Percentiles rank a stretch among this genome's conserved stretches.
phyloP scores from a whole-genome alignment of 2,888 invertebrate genomes.

The Neoitamus cyanurus region DNA sequence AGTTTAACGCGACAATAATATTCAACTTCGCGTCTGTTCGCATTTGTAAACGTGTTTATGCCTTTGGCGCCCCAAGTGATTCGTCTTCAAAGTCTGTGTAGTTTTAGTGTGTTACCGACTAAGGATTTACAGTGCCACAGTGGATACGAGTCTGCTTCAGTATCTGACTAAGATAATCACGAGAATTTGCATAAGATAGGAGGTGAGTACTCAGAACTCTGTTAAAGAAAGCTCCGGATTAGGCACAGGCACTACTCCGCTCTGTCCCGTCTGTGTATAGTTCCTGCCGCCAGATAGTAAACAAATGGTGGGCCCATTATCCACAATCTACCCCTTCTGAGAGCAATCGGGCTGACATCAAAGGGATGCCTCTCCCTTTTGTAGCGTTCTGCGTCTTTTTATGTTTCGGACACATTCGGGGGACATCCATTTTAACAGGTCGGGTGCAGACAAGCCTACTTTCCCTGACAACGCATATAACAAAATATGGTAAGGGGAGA shows the following conservation, averaged over 20 bases:
- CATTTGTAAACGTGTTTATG: background rate
- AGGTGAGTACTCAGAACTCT: background rate
- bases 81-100: background rate
- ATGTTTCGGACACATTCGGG: slow-evolving; percentile 29
- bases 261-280: background rate
- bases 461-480: background rate
- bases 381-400: background rate
- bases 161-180: background rate
- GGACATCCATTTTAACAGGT: background rate
- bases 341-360: slow-evolving; percentile 1
- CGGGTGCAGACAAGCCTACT: background rate
- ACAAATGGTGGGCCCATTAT: slow-evolving; percentile 13
- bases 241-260: background rate
- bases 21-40: background rate
- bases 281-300: background rate
- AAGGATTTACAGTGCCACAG: slow-evolving; percentile 24
- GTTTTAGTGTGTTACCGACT: background rate
- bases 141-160: background rate
- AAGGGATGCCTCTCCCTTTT: background rate
- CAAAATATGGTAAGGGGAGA: background rate
- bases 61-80: background rate
- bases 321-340: slow-evolving; percentile 30
- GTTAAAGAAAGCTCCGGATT: background rate
- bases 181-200: background rate
- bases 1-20: background rate